Base-by-base conservation (phyloP, 1,140 invertebrate genomes). In the Zaprionus davidi region DNA sequence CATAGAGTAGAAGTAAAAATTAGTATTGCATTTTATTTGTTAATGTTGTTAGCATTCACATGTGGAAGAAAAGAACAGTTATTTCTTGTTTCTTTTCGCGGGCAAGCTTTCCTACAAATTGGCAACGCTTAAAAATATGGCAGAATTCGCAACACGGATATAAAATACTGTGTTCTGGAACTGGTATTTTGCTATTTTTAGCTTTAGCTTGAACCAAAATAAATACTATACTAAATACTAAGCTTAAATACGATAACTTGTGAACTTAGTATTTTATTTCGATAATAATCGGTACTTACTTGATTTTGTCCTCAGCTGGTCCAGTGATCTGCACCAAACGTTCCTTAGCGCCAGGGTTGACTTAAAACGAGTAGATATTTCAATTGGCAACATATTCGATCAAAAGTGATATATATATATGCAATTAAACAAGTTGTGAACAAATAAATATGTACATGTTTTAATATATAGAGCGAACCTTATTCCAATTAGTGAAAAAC, bases 281-380 rank as follows among this genome's bases (percentile, higher is more conserved):
- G 6, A 17, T 46, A 46, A 63, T 36, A 28, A 7, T 31, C 1
- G 55, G 26, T 5, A 95, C 96, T 95, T 93, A 98, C 97, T 96
- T 95, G 79, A 98, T 98, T 93, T 97, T 97, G 91, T 98, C 97
- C 94, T 98, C 97, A 84, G 95, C 96, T 31, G 97, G 97, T 76
- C 97, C 97, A 58, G 97, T 98, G 77, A 98, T 98, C 93, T 98
- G 97, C 76, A 98, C 97, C 90, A 98, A 94, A 92, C 98, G 95
- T 94, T 98, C 97, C 94, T 97, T 97, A 34, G 97, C 97, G 86
- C 97, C 97, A 85, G 97, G 97, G 93, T 95, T 97, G 60, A 98
- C 97, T 98, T 11, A 17, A 7, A 58, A 76, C 59, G 13, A 55
- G n/a, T 36, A 31, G 28, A 49, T 44, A n/a, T 15, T 9, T 38